phyloP scores from a whole-genome alignment of 2,797 vertebrate species.

The Mormyrops boulengeri region DNA sequence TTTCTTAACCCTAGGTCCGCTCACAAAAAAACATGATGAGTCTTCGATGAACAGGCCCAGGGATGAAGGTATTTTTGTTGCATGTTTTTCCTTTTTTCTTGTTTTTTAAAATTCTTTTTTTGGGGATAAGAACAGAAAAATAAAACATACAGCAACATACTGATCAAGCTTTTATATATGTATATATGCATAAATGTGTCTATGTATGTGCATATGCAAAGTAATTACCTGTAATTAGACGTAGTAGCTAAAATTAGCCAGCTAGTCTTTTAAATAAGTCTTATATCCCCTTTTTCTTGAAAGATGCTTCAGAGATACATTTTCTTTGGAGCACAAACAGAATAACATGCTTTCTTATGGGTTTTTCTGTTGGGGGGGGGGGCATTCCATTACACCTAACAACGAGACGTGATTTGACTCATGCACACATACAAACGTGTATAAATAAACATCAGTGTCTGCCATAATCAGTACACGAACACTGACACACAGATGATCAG shows the following conservation, averaged over 20 bases:
- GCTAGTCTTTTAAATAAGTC: not conserved
- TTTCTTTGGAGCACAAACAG: not conserved
- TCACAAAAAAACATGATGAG: slow-evolving; percentile 90
- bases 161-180: not conserved
- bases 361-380: not conserved
- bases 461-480: not conserved
- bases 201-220: slow-evolving; percentile 10
- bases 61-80: slow-evolving; percentile 88
- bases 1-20: slow-evolving; percentile 78
- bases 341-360: not conserved
- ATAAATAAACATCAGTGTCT: not conserved
- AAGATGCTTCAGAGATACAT: not conserved
- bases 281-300: not conserved
- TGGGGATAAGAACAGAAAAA: slow-evolving; percentile 15
- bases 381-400: not conserved
- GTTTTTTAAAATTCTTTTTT: slow-evolving; percentile 31
- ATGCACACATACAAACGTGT: not conserved
- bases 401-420: not conserved
- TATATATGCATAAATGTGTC: slow-evolving; percentile 22
- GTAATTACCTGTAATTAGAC: not conserved
- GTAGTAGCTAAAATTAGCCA: not conserved
- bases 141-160: slow-evolving; percentile 16
- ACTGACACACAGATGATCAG: not conserved
- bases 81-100: slow-evolving; percentile 46
- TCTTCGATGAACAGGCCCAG: slow-evolving; percentile 80